Evolutionary conservation across 1,140 invertebrate species (phyloP).

Genomic region (Melipona quadrifasciata): DNA sequence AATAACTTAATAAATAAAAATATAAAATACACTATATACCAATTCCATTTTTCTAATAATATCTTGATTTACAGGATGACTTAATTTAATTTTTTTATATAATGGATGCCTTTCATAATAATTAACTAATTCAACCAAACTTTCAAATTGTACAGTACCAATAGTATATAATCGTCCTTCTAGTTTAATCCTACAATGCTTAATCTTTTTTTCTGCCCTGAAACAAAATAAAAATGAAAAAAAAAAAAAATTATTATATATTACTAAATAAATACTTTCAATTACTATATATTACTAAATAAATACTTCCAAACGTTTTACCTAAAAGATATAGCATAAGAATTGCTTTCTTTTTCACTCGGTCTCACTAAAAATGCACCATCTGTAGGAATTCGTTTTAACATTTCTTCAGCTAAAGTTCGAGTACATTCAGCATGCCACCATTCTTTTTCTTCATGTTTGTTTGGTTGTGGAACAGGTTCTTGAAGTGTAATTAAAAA

Average conservation of each 20-base stretch:
- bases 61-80: slow-evolving; percentile 93
- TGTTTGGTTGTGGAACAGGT: slow-evolving; percentile 96
- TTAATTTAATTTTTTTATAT: slow-evolving; percentile 94
- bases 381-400: slow-evolving; percentile 91
- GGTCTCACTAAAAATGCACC: slow-evolving; percentile 96
- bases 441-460: slow-evolving; percentile 97
- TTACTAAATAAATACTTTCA: too few species aligned
- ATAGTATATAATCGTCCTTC: slow-evolving; percentile 95
- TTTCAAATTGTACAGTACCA: slow-evolving; percentile 95
- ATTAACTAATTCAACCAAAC: slow-evolving; percentile 93
- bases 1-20: background rate
- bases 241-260: background rate
- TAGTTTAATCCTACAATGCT: slow-evolving; percentile 96
- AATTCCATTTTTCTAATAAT: slow-evolving; percentile 85
- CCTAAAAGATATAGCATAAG: slow-evolving; percentile 97
- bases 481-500: slow-evolving; percentile 94
- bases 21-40: slow-evolving; percentile 81
- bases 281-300: background rate
- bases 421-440: slow-evolving; percentile 92
- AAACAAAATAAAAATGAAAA: slow-evolving; percentile 56
- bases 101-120: slow-evolving; percentile 96
- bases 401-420: slow-evolving; percentile 92
- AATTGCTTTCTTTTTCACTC: slow-evolving; percentile 91
- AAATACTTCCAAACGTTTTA: slow-evolving; percentile 74
- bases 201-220: slow-evolving; percentile 95